Evolutionary conservation across 2,888 invertebrate genomes (phyloP), one percentile per base, ranked within the genome.

Genomic region (Neocrepidodera transversa): DNA sequence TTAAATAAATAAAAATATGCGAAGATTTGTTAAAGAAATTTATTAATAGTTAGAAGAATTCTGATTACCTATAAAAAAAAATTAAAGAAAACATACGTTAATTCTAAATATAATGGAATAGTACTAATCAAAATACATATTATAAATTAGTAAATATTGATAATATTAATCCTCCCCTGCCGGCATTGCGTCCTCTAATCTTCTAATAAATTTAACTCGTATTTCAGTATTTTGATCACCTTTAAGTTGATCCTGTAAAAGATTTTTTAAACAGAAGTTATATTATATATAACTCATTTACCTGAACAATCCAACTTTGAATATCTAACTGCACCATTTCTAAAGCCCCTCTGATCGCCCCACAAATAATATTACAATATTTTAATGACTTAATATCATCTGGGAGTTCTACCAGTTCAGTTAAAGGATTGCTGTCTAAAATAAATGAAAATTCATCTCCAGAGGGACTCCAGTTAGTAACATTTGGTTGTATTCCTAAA

Each of bases 271-370:
- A 28, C 2, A 28, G 6, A 8, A 43, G 35, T 16, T 10, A 42
- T 17, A 26, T 11, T 6, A 35, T 13, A 17, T n/a, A n/a, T 6
- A n/a, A 50, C 36, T 6, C n/a, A n/a, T 13, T n/a, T 42, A 78
- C 78, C 68, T 89, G 89, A 1, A 93, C 90, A 83, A 98, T 95
- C 91, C 93, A 94, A 69, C 93, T 91, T 73, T 92, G 90, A 4
- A 97, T 93, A 80, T 98, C 97, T 77, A 98, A 85, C 78, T 98
- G 97, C 35, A 98, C 97, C 95, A 99, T 99, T 85, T 99, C 98
- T 71, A 98, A 84, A 6, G 98, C 97, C 13, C 99, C 99, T 62
- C 97, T 85, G 55, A 94, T 87, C 23, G 90, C 87, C 0, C 99
- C 99, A 61, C 95, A 93, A 47, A 99, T 85, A 60, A 99, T 85